These are phyloP conservation scores for Lucifuga dentata DNA, from an alignment of 2,113 vertebrate species.

Conservation along the genomic window DNA sequence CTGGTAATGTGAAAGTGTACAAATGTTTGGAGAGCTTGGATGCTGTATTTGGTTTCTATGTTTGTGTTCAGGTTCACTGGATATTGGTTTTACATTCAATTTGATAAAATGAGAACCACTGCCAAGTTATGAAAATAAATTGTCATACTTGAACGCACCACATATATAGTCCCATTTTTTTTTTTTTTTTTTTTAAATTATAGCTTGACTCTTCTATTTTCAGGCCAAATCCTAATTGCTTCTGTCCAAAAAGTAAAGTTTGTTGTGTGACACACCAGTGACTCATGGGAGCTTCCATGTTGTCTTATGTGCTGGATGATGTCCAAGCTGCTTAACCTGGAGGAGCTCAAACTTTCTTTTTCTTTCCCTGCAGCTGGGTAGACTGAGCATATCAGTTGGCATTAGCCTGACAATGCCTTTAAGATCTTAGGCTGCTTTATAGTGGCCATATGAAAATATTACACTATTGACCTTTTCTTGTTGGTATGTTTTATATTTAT, in stretches of 20 bases:
- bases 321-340: slow-evolving; percentile 68
- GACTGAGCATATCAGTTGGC: slow-evolving; percentile 43
- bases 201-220: slow-evolving; percentile 30
- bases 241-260: slow-evolving; percentile 42
- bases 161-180: no score
- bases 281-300: slow-evolving; percentile 58
- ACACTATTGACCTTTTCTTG: slow-evolving; percentile 58
- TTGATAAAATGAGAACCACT: slow-evolving; percentile 19
- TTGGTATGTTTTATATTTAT: slow-evolving; percentile 60
- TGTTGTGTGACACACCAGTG: slow-evolving; percentile 64
- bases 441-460: slow-evolving; percentile 34
- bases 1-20: slow-evolving; percentile 40
- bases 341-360: slow-evolving; percentile 59
- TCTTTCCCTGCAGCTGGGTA: slow-evolving; percentile 37
- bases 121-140: slow-evolving; percentile 17
- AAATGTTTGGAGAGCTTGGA: slow-evolving; percentile 43
- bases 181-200: slow-evolving; percentile 32
- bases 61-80: slow-evolving; percentile 24
- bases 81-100: slow-evolving; percentile 16
- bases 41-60: background rate
- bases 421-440: slow-evolving; percentile 51
- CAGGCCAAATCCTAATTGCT: slow-evolving; percentile 37
- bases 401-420: slow-evolving; percentile 60
- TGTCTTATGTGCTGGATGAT: slow-evolving; percentile 62
- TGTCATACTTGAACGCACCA: no score